Conservation (phyloP, 2,113 vertebrate genomes). For the Cisticola juncidis region DNA sequence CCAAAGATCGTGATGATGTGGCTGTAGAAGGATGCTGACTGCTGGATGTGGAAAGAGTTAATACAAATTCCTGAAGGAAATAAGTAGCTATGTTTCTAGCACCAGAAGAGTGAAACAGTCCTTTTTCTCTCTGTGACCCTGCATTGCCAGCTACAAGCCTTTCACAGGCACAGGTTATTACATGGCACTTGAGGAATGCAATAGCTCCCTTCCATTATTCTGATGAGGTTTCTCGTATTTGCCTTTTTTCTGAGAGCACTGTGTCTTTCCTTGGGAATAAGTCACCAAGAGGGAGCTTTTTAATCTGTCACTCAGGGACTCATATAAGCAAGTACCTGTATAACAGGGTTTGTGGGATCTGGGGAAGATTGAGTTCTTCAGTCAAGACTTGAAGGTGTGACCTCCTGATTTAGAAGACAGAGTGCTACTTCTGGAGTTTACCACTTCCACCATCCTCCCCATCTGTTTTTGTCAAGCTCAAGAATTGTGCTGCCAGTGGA, state of each 20-base stretch:
- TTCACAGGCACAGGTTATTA: constrained; percentile 8
- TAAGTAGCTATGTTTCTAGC: neutral
- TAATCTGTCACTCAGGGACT: constrained; percentile 57
- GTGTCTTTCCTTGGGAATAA: constrained; percentile 36
- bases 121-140: neutral
- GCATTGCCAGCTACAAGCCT: neutral
- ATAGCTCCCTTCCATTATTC: constrained; percentile 39
- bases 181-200: constrained; percentile 25
- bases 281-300: constrained; percentile 42
- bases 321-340: constrained; percentile 52
- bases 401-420: constrained; percentile 65
- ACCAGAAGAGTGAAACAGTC: neutral
- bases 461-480: constrained; percentile 64
- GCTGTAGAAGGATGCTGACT: neutral
- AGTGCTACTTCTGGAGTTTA: constrained; percentile 63
- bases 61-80: neutral
- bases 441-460: constrained; percentile 55
- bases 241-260: neutral
- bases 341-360: constrained; percentile 59
- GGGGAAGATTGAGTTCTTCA: constrained; percentile 60
- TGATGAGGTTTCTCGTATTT: constrained; percentile 30
- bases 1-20: neutral
- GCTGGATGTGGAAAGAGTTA: neutral
- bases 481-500: constrained; percentile 48
- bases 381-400: constrained; percentile 60